Evolutionary conservation across 2,797 vertebrate species (phyloP).

Genomic region (Protonibea diacanthus): DNA sequence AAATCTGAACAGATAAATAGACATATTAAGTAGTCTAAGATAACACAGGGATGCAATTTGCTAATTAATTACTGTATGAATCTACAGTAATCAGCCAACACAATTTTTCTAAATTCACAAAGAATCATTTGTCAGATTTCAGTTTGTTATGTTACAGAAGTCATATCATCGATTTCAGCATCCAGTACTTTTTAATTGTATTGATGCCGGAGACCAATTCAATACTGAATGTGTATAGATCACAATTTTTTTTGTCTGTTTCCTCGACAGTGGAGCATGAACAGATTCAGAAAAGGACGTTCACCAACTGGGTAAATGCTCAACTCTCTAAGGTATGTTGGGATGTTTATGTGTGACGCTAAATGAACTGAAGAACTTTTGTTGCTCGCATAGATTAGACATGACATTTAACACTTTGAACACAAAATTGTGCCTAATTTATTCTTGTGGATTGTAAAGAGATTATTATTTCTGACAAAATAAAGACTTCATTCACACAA

Average conservation of each 20-base stretch:
- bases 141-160: background rate
- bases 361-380: background rate
- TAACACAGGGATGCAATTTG: background rate
- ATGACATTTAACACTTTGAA: no score
- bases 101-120: background rate
- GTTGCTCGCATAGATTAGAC: no score
- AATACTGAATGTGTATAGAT: background rate
- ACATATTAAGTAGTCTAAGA: background rate
- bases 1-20: background rate
- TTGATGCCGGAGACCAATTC: background rate
- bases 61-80: background rate
- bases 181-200: background rate
- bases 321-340: slow-evolving; percentile 90
- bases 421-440: no score
- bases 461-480: background rate
- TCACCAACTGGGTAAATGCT: slow-evolving; percentile 96
- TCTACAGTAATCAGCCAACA: background rate
- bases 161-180: background rate
- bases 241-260: background rate
- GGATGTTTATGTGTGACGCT: background rate
- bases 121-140: background rate
- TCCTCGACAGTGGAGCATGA: slow-evolving; percentile 89
- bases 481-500: background rate
- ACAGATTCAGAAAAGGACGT: slow-evolving; percentile 93
- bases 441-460: background rate